Conservation (phyloP, 2,113 vertebrate species). For the Phalacrocorax pelagicus region DNA sequence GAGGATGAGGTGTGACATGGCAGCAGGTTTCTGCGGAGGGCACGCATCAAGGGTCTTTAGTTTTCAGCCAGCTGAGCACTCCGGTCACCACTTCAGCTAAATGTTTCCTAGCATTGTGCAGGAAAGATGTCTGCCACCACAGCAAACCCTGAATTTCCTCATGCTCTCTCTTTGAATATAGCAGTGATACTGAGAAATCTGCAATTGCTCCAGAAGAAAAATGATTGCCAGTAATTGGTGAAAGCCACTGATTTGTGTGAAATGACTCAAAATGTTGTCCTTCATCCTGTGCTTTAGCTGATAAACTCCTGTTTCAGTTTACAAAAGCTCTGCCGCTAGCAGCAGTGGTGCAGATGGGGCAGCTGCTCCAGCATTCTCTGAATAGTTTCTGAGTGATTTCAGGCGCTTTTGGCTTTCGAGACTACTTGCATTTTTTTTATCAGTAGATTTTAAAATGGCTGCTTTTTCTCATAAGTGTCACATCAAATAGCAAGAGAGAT, state of each 20-base stretch:
- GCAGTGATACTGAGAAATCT: not conserved
- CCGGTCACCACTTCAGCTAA: fast-evolving
- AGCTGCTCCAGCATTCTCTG: constrained; percentile 16
- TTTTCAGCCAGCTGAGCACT: not conserved
- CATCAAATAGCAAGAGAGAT: not conserved
- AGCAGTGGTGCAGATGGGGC: not conserved
- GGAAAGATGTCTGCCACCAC: not conserved
- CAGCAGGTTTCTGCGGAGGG: not conserved
- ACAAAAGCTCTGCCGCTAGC: not conserved
- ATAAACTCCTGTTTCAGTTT: not conserved
- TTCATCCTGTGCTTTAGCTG: not conserved
- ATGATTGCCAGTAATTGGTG: not conserved
- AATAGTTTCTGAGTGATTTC: constrained; percentile 43
- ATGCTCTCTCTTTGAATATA: not conserved
- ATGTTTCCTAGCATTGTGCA: not conserved
- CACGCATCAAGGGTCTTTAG: not conserved
- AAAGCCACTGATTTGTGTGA: not conserved
- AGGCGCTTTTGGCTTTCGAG: not conserved
- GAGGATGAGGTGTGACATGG: not conserved
- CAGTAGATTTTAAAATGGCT: constrained; percentile 37
- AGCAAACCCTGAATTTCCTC: not conserved
- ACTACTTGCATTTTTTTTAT: not conserved
- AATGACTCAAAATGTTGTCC: not conserved
- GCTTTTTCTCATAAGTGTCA: not conserved
- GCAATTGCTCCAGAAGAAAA: not conserved